Base-by-base conservation (phyloP, 2,113 vertebrate genomes). In the Sarotherodon lohbergeri region DNA sequence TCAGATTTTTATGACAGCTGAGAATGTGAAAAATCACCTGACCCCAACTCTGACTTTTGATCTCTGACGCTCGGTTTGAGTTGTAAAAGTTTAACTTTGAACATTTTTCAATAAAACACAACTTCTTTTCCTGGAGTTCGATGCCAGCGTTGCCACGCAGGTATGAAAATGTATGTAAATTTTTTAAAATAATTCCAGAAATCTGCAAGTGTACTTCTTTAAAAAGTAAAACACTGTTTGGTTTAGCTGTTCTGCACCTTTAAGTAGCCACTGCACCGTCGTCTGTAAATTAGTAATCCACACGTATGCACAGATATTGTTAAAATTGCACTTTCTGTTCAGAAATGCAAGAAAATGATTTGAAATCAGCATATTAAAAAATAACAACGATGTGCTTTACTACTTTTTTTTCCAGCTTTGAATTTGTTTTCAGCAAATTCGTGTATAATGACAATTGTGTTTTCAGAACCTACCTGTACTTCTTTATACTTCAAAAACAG, bases 31-130 rank as follows among this genome's bases (percentile, higher is more conserved):
- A 50, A 50, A 50, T 9, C 16, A 32, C 46, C 1, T 52, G 19
- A 19, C 14, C 24, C 16, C 29, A 76, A 29, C 27, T 46, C 4
- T 48, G 29, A 76, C 41, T 76, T 11, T 76, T 48, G 41, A 76
- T 7, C 71, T 7, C 6, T 50, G 6, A 5, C 0, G 2, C 16
- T 7, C 3, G 0, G 16, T 12, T 76, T 29, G 71, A 29, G 3
- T 32, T 19, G 24, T 16, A 32, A 76, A 73, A 73, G 5, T 46
- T 27, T 4, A 27, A 46, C 41, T 27, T 71, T 24, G 22, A 73
- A 46, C 39, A 46, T 46, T 46, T 73, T 73, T 16, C 8, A 71
- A 14, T 14, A 1, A 68, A 13, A 32, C 17, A 0, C 2, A n/a
- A 27, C 2, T 17, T 6, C 1, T 76, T 10, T 11, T 48, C 71